Percentiles rank a stretch among this genome's conserved stretches.
Conservation (phyloP, 2,797 vertebrate species). For the Manis crassicaudata region DNA sequence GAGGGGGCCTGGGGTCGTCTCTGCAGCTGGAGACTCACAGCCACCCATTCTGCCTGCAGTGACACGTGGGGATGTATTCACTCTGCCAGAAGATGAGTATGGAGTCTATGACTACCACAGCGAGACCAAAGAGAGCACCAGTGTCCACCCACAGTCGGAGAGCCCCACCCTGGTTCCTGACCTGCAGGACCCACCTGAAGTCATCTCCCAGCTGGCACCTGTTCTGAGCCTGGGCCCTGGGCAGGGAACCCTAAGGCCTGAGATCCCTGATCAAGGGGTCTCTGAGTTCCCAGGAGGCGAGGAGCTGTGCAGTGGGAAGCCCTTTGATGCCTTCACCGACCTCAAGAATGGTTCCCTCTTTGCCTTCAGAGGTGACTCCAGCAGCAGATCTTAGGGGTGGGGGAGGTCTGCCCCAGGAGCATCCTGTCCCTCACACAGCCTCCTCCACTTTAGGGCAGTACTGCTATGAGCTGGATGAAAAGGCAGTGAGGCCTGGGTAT, state of each 20-base stretch:
- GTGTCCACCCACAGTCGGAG: rapidly evolving
- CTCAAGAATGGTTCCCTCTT: conserved; percentile 96
- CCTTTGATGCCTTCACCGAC: conserved; percentile 95
- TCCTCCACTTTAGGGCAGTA: conserved; percentile 89
- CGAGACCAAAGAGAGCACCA: not conserved
- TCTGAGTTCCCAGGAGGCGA: conserved; percentile 79
- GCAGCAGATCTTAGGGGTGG: not conserved
- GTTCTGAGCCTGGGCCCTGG: not conserved
- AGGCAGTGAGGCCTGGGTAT: conserved; percentile 89
- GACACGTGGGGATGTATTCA: conserved; percentile 95
- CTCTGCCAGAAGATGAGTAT: conserved; percentile 91
- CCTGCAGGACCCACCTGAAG: rapidly evolving
- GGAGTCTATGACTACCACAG: conserved; percentile 18
- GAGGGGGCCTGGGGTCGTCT: not conserved
- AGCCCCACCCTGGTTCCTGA: rapidly evolving
- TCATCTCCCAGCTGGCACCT: rapidly evolving
- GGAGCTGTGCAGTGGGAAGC: conserved; percentile 89
- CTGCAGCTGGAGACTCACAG: conserved; percentile 4
- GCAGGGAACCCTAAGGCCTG: rapidly evolving
- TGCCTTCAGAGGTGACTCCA: conserved; percentile 93
- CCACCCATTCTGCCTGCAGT: conserved; percentile 61
- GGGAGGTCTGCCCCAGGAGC: not conserved
- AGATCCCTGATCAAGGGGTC: rapidly evolving
- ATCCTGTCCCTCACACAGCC: conserved; percentile 21
- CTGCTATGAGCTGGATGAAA: conserved; percentile 94